These are phyloP conservation scores for Empis stercorea DNA, from an alignment of 2,888 invertebrate genomes.

Conservation along the genomic window DNA sequence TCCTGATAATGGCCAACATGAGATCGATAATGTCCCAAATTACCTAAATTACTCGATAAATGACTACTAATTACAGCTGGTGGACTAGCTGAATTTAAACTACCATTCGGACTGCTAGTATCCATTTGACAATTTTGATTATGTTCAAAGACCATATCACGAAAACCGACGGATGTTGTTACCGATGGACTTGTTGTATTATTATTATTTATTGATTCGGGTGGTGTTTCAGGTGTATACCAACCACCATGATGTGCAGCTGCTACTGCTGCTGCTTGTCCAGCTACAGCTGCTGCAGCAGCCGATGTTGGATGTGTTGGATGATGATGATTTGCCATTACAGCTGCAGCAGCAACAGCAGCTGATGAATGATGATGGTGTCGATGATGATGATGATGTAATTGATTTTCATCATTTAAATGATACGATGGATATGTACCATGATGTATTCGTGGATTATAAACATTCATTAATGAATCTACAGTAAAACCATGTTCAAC, in stretches of 20 bases:
- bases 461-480: slow-evolving; percentile 37
- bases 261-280: background rate
- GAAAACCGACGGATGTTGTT: slow-evolving; percentile 22
- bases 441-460: slow-evolving; percentile 36
- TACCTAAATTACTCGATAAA: slow-evolving; percentile 30
- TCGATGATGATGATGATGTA: slow-evolving; percentile 26
- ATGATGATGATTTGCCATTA: slow-evolving; percentile 8
- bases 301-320: slow-evolving; percentile 13
- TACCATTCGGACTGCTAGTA: slow-evolving; percentile 35
- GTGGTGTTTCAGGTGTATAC: slow-evolving; percentile 37
- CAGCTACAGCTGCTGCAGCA: slow-evolving; percentile 10
- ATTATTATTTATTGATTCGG: slow-evolving; percentile 20
- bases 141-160: slow-evolving; percentile 37
- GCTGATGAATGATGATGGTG: slow-evolving; percentile 18
- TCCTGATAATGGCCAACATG: slow-evolving; percentile 34
- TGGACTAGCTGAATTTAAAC: slow-evolving; percentile 34
- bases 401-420: slow-evolving; percentile 34
- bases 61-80: slow-evolving; percentile 30
- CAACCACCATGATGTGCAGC: slow-evolving; percentile 31
- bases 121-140: slow-evolving; percentile 37
- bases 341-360: slow-evolving; percentile 10
- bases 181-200: slow-evolving; percentile 19
- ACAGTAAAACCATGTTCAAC: slow-evolving; percentile 36
- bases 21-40: slow-evolving; percentile 34
- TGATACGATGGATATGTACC: slow-evolving; percentile 34